Conservation (phyloP, 2,797 vertebrate species). For the Lepus townsendii region DNA sequence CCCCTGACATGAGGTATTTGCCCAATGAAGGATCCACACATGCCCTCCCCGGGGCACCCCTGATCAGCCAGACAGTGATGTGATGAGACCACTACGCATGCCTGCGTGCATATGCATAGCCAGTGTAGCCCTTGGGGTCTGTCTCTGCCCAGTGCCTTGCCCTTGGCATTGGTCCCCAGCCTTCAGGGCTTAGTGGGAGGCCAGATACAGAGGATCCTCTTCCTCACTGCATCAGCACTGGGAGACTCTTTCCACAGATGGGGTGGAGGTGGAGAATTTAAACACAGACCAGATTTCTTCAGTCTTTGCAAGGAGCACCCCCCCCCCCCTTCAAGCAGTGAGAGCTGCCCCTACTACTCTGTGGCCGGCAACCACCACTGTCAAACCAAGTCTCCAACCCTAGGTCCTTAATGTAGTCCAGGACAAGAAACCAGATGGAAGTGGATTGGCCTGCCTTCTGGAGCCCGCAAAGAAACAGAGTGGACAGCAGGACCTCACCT, state of each 20-base stretch:
- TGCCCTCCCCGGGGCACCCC: background rate
- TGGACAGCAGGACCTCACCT: background rate
- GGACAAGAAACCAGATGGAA: background rate
- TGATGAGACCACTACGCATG: background rate
- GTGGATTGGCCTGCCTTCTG: background rate
- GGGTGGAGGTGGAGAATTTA: background rate
- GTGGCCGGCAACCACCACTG: background rate
- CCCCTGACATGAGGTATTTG: slow-evolving; percentile 40
- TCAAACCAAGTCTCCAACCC: background rate
- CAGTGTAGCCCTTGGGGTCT: background rate
- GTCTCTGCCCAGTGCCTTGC: background rate
- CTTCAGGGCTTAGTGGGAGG: background rate
- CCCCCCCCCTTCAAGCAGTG: background rate
- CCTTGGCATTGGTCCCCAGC: background rate
- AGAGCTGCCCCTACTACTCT: background rate
- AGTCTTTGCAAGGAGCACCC: background rate
- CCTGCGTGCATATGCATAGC: too few species aligned
- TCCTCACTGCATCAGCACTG: background rate
- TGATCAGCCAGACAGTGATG: background rate
- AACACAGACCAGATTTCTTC: background rate
- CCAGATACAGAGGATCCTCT: background rate
- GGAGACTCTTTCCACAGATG: background rate
- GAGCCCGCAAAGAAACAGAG: background rate
- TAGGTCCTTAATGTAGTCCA: background rate
- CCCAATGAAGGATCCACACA: background rate